phyloP scores from a whole-genome alignment of 53 echinoderm and acorn worm genomes.

The Arbacia lixula region DNA sequence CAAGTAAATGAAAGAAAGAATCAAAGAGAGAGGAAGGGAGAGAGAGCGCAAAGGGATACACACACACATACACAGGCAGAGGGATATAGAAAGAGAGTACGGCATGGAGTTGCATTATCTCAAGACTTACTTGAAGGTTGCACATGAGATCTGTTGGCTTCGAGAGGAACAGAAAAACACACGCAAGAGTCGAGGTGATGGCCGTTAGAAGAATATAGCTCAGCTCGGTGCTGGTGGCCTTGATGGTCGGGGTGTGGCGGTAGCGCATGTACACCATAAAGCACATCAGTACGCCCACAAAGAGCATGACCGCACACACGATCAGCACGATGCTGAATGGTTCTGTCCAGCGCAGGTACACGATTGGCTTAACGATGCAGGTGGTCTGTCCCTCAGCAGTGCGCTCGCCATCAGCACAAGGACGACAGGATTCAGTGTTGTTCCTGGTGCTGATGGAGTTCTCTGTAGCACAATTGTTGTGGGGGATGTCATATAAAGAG shows the following conservation, averaged over 20 bases:
- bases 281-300: constrained; percentile 54
- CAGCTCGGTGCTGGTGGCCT: constrained; percentile 94
- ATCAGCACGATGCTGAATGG: constrained; percentile 59
- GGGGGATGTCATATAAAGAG: no score
- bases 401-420: constrained; percentile 65
- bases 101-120: neutral
- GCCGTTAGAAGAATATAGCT: constrained; percentile 85
- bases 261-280: constrained; percentile 67
- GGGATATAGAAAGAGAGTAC: neutral
- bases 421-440: constrained; percentile 68
- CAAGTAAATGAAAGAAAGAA: neutral
- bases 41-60: neutral
- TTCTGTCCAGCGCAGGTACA: constrained; percentile 68
- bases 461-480: no score
- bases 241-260: constrained; percentile 84
- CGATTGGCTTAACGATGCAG: constrained; percentile 68
- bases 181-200: constrained; percentile 64
- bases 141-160: constrained; percentile 83
- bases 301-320: constrained; percentile 59
- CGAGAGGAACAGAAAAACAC: constrained; percentile 72
- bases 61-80: neutral
- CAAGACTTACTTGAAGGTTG: constrained; percentile 59
- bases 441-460: constrained; percentile 61
- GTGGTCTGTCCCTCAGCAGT: constrained; percentile 61
- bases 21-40: neutral